Evolutionary conservation across 2,113 vertebrate genomes (phyloP).

Genomic region (Lepus americanus): DNA sequence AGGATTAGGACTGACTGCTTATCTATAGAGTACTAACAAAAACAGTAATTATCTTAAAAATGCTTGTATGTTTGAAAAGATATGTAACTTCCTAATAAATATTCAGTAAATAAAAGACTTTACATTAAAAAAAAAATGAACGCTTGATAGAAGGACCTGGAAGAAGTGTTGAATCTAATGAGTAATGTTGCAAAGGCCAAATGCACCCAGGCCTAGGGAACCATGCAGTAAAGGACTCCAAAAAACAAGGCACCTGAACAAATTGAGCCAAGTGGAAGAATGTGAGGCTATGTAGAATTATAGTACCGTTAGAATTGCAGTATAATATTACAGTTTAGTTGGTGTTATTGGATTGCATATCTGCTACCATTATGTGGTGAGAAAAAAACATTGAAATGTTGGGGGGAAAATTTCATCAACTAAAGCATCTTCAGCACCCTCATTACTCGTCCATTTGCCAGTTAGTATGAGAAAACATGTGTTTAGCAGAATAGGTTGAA

Average conservation of each 20-base stretch:
- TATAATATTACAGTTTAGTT: not conserved
- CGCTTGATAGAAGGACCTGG: not conserved
- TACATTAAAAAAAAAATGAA: not conserved
- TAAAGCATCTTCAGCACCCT: not conserved
- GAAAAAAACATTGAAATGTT: not conserved
- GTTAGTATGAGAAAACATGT: not conserved
- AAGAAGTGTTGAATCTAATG: not conserved
- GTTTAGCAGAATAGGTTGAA: not conserved
- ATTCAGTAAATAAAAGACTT: not conserved
- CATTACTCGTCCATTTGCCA: not conserved
- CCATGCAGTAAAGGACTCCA: not conserved
- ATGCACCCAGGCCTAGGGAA: not conserved
- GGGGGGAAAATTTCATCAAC: not conserved
- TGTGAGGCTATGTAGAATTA: not conserved
- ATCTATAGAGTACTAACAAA: not conserved
- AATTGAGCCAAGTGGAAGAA: not conserved
- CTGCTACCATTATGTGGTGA: not conserved
- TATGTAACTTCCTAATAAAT: not conserved
- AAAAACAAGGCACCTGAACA: not conserved
- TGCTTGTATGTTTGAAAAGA: slow-evolving; percentile 10
- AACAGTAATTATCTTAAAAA: slow-evolving; percentile 35
- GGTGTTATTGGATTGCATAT: not conserved
- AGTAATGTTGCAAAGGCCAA: slow-evolving; percentile 22
- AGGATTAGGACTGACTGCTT: not conserved
- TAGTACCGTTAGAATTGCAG: not conserved